Evolutionary conservation across 1,140 invertebrate genomes (phyloP), one percentile per base, ranked within the genome.

Genomic region (Bombus huntii): DNA sequence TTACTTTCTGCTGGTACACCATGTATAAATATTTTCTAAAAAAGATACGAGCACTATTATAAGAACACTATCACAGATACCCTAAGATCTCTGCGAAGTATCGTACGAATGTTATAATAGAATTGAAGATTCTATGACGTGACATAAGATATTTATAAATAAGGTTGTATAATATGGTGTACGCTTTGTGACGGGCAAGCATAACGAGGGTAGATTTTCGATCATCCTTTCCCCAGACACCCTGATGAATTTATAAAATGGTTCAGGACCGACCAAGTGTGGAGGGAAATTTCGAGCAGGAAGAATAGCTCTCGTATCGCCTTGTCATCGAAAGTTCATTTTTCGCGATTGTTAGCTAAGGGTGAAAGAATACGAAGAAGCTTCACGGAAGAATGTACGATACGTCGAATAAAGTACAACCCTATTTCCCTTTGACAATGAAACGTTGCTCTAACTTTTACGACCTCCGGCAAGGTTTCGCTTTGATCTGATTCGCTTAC

Each of bases 181-280:
- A 34, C 62, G 70, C 28, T n/a, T n/a, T 13, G 34, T 71, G 47
- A 68, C 77, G 66, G 77, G 37, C 39, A 34, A 31, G 42, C 37
- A 57, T 85, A 87, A 87, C 76, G 83, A 86, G 47, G 59, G 70
- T 66, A 85, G 47, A 68, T 75, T 70, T 82, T 70, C 62, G 71
- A 81, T 80, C 81, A 83, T 42, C 75, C 59, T 71, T 80, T 87
- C 81, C 73, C 59, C 76, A 83, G 83, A 39, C 66, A 66, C 71
- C 84, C 59, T 89, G 91, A 92, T 89, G 87, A 92, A 92, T 91
- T 88, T 92, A 84, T 91, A 92, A 92, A 91, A 91, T 73, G 86
- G 81, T 81, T 47, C 62, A 42, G 34, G 25, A 31, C 1, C 72
- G 57, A 12, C 39, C 57, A 89, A 66, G n/a, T 42, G n/a, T 12